Conservation (phyloP, 2,113 vertebrate genomes). For the Dissostichus mawsoni region DNA sequence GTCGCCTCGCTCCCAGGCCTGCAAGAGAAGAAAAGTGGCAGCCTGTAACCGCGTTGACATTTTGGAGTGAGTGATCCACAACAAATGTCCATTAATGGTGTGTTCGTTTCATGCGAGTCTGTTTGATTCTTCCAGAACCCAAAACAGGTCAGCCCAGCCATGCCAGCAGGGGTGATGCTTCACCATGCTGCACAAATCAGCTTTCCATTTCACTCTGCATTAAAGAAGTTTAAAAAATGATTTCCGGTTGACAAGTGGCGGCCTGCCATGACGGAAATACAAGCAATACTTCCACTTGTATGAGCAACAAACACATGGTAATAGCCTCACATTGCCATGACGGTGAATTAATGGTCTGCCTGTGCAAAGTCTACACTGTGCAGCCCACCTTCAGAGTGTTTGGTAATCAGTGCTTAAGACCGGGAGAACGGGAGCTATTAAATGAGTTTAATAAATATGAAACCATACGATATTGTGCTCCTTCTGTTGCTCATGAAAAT, state of each 20-base stretch:
- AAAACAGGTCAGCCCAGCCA: constrained; percentile 41
- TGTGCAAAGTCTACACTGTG: constrained; percentile 40
- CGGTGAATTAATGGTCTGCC: constrained; percentile 62
- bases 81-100: constrained; percentile 71
- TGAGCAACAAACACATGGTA: constrained; percentile 49
- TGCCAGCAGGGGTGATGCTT: constrained; percentile 55
- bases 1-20: constrained; percentile 28
- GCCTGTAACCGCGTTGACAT: constrained; percentile 73
- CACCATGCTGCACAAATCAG: constrained; percentile 56
- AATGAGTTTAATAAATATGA: constrained; percentile 67
- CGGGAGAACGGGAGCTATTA: constrained; percentile 66
- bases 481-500: constrained; percentile 33
- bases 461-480: constrained; percentile 57
- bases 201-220: constrained; percentile 53
- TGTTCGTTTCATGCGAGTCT: constrained; percentile 61
- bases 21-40: constrained; percentile 38
- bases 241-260: constrained; percentile 49
- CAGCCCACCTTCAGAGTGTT: constrained; percentile 63
- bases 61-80: constrained; percentile 76
- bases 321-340: constrained; percentile 51
- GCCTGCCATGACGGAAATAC: constrained; percentile 38
- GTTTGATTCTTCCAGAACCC: constrained; percentile 38
- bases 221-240: constrained; percentile 43
- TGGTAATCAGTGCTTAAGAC: constrained; percentile 73
- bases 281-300: constrained; percentile 25